phyloP scores from a whole-genome alignment of 2,888 invertebrate genomes.

The Leucophenga montana region DNA sequence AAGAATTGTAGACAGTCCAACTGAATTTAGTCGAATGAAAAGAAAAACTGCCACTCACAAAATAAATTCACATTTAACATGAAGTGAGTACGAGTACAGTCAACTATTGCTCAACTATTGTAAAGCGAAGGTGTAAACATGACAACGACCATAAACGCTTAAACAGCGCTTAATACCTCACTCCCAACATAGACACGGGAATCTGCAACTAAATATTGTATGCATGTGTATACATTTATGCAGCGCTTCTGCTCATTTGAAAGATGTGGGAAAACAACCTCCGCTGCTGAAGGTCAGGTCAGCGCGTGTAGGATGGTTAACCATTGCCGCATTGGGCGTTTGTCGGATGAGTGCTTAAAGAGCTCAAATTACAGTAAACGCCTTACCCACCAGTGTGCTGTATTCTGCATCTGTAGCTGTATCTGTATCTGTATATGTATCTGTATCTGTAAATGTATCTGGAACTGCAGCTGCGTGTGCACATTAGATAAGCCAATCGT shows the following conservation, averaged over 20 bases:
- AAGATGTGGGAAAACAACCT: slow-evolving; percentile 18
- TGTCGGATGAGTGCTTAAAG: background rate
- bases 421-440: background rate
- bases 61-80: background rate
- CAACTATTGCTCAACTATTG: background rate
- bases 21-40: background rate
- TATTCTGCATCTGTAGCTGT: too few relatives aligned
- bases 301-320: slow-evolving; percentile 17
- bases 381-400: background rate
- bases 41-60: background rate
- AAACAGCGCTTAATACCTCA: slow-evolving; percentile 22
- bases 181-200: background rate
- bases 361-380: slow-evolving; percentile 23
- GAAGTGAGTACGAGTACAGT: slow-evolving; percentile 10
- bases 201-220: too few relatives aligned
- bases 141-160: slow-evolving; percentile 24
- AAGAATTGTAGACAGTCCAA: background rate
- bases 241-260: background rate
- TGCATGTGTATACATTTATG: too few relatives aligned
- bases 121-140: slow-evolving; percentile 23
- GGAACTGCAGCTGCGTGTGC: slow-evolving; percentile 18
- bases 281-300: slow-evolving; percentile 24
- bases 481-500: slow-evolving; percentile 20
- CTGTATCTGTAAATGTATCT: background rate
- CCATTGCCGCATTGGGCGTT: background rate